Base-by-base conservation (phyloP, 1,140 invertebrate genomes). In the Eriocheir sinensis region DNA sequence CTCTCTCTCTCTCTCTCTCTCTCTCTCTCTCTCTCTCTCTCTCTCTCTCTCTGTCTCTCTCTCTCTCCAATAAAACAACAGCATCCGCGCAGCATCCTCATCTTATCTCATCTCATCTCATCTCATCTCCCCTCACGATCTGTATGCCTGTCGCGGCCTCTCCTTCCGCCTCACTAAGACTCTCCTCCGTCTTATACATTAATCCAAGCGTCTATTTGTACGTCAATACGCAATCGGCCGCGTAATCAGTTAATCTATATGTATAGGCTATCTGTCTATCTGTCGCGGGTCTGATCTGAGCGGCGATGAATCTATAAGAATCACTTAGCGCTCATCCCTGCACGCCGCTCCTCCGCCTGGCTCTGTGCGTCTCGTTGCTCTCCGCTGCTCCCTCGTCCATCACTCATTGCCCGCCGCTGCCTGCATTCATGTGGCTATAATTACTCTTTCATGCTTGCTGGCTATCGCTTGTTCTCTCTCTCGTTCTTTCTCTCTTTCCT, bases 1-100 rank as follows among this genome's bases (percentile, higher is more conserved):
- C 60, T 72, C 60, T 72, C 60, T 72, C 60, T 72, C 60, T 72
- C 60, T 72, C 60, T 72, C 60, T 72, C 60, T 72, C 60, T 72
- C 60, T 72, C 60, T 72, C 60, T 72, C 60, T 72, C 60, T 72
- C 60, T 72, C 60, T 72, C 60, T 72, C 60, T 72, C 60, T 72
- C 60, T 72, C 60, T 72, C 6, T 72, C 44, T 48, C 44, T 48
- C 44, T 48, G 4, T 48, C 44, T 48, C 6, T 12, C 60, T 2
- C 0, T 12, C 6, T 21, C 12, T 1, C 60, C 1, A 21, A n/a
- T n/a, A 2, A 0, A n/a, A n/a, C 60, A n/a, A 21, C n/a, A 21
- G 0, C 0, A 0, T n/a, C n/a, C 60, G 6, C 60, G 6, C 6
- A n/a, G 21, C 27, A 4, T 48, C 44, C 15, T 15, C 44, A 8